phyloP scores from a whole-genome alignment of 2,888 invertebrate species.

The Ectropis crepuscularia region DNA sequence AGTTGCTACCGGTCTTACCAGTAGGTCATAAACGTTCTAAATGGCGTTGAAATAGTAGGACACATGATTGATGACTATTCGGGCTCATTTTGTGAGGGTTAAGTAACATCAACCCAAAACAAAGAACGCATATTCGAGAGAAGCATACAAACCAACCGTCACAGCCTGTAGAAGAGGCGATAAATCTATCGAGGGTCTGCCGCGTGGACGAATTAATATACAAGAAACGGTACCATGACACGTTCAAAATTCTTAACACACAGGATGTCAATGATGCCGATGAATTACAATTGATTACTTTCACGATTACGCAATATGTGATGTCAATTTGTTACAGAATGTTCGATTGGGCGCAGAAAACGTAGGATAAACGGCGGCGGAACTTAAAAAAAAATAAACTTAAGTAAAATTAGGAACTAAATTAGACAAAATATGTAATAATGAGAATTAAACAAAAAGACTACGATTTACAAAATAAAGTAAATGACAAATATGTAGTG shows the following conservation, averaged over 20 bases:
- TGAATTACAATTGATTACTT: slow-evolving; percentile 77
- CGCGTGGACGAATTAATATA: slow-evolving; percentile 53
- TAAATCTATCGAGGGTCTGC: slow-evolving; percentile 35
- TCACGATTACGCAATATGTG: slow-evolving; percentile 70
- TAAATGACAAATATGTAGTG: no score
- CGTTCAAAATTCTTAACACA: slow-evolving; percentile 63
- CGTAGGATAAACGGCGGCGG: not conserved
- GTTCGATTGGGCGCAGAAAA: slow-evolving; percentile 23
- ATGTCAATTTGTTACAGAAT: slow-evolving; percentile 45
- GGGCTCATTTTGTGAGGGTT: slow-evolving; percentile 25
- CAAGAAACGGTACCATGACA: slow-evolving; percentile 45
- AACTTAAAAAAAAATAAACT: no score
- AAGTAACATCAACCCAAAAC: slow-evolving; percentile 27
- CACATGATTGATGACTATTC: slow-evolving; percentile 33
- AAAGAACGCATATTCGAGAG: slow-evolving; percentile 11
- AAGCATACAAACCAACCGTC: slow-evolving; percentile 35
- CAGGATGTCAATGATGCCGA: slow-evolving; percentile 62
- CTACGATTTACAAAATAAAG: no score
- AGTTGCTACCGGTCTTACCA: slow-evolving; percentile 3
- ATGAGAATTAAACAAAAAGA: no score
- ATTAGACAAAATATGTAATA: not conserved
- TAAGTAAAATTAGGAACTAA: not conserved
- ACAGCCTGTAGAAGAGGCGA: slow-evolving; percentile 27
- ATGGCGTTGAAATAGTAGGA: slow-evolving; percentile 34
- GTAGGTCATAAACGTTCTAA: slow-evolving; percentile 24